Conservation (phyloP, 2,113 vertebrate genomes). For the Calypte anna region DNA sequence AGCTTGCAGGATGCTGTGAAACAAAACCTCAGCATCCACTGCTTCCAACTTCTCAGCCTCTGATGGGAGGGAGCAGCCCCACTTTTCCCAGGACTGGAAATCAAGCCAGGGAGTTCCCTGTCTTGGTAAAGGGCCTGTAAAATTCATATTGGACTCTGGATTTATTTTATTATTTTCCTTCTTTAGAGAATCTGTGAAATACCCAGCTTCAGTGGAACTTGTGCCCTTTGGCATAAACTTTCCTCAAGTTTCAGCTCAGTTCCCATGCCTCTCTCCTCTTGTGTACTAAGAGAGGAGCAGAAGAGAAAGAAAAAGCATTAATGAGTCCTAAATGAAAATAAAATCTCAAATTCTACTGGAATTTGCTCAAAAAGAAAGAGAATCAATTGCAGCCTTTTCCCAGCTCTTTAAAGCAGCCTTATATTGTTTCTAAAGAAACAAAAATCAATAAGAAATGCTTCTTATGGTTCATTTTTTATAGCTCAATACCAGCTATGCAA, state of each 20-base stretch:
- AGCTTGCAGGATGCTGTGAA: neutral
- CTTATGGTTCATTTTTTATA: conserved; percentile 80
- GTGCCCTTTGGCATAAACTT: neutral
- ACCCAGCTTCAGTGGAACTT: neutral
- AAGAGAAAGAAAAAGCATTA: conserved; percentile 10
- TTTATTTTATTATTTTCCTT: neutral
- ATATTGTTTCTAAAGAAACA: conserved; percentile 80
- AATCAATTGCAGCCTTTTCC: conserved; percentile 83
- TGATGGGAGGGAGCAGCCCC: neutral
- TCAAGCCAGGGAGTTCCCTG: fast-evolving
- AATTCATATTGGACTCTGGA: neutral
- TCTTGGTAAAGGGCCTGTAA: neutral
- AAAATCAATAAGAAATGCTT: conserved; percentile 89
- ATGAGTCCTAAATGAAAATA: conserved; percentile 66
- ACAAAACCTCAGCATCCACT: neutral
- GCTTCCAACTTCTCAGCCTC: neutral
- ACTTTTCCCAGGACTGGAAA: neutral
- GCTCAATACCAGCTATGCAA: conserved; percentile 85
- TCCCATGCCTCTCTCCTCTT: neutral
- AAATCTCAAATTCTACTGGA: conserved; percentile 57
- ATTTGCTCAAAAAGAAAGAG: conserved; percentile 74
- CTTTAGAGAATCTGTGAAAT: neutral
- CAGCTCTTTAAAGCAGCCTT: conserved; percentile 77
- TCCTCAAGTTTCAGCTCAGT: neutral
- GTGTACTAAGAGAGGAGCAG: neutral